Evolutionary conservation across 2,888 invertebrate species (phyloP).

Genomic region (Phymatocera aterrima): DNA sequence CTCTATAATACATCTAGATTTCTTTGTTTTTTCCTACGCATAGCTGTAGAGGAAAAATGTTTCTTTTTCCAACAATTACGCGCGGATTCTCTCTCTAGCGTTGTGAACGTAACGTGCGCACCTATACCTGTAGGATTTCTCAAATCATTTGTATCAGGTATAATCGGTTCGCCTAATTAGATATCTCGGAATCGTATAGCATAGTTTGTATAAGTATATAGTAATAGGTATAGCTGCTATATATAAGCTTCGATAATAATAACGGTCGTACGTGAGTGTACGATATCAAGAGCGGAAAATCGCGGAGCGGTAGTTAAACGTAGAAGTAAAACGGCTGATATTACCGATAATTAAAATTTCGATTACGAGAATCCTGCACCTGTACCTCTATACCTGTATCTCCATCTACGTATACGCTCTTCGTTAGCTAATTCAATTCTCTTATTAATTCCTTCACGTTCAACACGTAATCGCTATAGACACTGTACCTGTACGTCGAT

Average conservation of each 20-base stretch:
- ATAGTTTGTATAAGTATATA: no score
- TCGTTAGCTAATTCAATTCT: slow-evolving; percentile 68
- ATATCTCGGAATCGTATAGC: slow-evolving; percentile 17
- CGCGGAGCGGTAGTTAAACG: background rate
- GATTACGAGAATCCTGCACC: slow-evolving; percentile 50
- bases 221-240: no score
- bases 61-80: no score
- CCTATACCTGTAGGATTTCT: no score
- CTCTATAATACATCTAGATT: background rate
- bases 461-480: slow-evolving; percentile 50
- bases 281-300: slow-evolving; percentile 10
- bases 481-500: no score
- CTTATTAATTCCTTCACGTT: slow-evolving; percentile 68
- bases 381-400: no score
- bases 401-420: background rate
- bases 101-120: no score
- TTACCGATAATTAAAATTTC: slow-evolving; percentile 73
- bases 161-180: slow-evolving; percentile 16
- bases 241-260: background rate
- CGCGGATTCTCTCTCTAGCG: background rate
- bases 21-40: no score
- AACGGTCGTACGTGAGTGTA: background rate
- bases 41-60: no score
- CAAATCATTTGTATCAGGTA: background rate
- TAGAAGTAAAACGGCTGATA: slow-evolving; percentile 60